Base-by-base conservation (phyloP, 37 sponge, comb jelly and placozoan species). In the Dysidea cf. avara region DNA sequence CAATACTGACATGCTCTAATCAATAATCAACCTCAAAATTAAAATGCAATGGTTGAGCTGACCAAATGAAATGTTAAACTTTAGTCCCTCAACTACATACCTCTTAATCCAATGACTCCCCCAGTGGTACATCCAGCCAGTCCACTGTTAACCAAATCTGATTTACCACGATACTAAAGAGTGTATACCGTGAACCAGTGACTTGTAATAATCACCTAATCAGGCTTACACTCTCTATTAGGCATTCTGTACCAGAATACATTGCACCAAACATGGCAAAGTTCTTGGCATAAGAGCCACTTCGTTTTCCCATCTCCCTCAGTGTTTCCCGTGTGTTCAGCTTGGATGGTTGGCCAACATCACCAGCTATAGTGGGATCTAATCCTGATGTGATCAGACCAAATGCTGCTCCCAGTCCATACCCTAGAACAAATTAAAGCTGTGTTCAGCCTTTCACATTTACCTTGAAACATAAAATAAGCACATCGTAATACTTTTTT, bases 331-430 rank as follows among this genome's bases (percentile, higher is more conserved):
- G 56, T 0, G 92, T 79, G 11, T 90, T 81, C 73, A 82, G 74
- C 65, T 83, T 82, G 59, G 78, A 17, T 16, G 68, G 61, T 25
- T 58, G 59, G n/a, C 22, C 69, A 35, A 68, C 29, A 54, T 92
- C 86, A 24, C 67, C 76, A 6, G 87, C 76, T 34, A 99, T 73
- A 33, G 83, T 76, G 37, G 99, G 91, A 47, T 99, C 99, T 36
- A 99, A 59, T 18, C 90, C 90, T 30, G 99, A 84, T 20, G 94
- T 92, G 81, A 99, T 89, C 20, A 99, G 70, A 0, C 99, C 99
- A 81, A 99, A 90, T 1, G 88, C 96, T 1, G 86, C 93, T 22
- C 99, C 99, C 46, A 99, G 75, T 11, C 65, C 93, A 71, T 64
- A 88, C 6, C 99, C 99, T 83, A 31, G 5, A 54, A 17, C 34